Evolutionary conservation across 2,113 vertebrate genomes (phyloP).

Genomic region (Synodontis membranacea): DNA sequence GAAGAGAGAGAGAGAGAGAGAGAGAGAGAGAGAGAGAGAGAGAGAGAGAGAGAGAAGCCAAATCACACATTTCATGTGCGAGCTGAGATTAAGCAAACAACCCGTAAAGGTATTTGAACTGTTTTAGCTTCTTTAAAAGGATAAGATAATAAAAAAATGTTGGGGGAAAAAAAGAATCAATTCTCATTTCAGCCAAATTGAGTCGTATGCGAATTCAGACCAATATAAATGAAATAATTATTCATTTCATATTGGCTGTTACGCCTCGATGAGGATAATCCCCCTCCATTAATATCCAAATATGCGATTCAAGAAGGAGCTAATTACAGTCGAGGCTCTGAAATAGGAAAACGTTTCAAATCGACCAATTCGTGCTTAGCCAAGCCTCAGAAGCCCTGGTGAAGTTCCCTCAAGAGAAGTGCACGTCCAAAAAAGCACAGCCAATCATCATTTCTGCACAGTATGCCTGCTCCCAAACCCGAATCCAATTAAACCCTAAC

Average conservation of each 20-base stretch:
- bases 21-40: slow-evolving; percentile 17
- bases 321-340: slow-evolving; percentile 69
- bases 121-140: slow-evolving; percentile 40
- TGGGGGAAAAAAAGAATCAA: slow-evolving; percentile 36
- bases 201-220: slow-evolving; percentile 53
- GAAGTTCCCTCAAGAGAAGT: slow-evolving; percentile 25
- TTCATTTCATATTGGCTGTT: slow-evolving; percentile 65
- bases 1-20: not conserved
- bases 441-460: slow-evolving; percentile 48
- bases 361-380: slow-evolving; percentile 67
- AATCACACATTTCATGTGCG: slow-evolving; percentile 64
- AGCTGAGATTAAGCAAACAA: slow-evolving; percentile 59
- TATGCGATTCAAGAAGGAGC: slow-evolving; percentile 64
- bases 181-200: slow-evolving; percentile 56
- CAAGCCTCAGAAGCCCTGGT: slow-evolving; percentile 47
- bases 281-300: slow-evolving; percentile 73
- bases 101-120: slow-evolving; percentile 59
- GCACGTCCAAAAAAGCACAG: slow-evolving; percentile 32
- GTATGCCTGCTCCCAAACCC: slow-evolving; percentile 3
- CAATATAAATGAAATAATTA: slow-evolving; percentile 66
- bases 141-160: not conserved
- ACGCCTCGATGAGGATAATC: slow-evolving; percentile 66
- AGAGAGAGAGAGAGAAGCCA: not conserved
- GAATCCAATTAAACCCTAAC: slow-evolving; percentile 53
- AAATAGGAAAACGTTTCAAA: slow-evolving; percentile 69